Evolutionary conservation across 1,140 invertebrate species (phyloP).

Genomic region (Aphidius ervi): DNA sequence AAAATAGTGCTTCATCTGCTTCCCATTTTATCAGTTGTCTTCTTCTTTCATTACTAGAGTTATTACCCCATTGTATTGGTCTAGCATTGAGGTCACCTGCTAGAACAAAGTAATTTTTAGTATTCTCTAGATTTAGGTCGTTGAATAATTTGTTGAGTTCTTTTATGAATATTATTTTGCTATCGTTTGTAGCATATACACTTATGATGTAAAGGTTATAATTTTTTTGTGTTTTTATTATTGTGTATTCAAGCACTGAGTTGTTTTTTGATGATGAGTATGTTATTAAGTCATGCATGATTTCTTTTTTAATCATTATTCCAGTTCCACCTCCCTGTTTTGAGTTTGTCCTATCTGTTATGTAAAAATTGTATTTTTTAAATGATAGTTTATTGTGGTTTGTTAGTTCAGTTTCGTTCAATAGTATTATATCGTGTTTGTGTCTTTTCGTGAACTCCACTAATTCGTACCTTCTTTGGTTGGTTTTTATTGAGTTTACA

Average conservation of each 20-base stretch:
- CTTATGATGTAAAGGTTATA: slow-evolving; percentile 13
- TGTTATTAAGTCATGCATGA: neutral
- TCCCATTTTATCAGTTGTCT: slow-evolving; percentile 11
- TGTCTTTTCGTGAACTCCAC: neutral
- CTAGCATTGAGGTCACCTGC: slow-evolving; percentile 18
- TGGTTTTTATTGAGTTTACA: slow-evolving; percentile 15
- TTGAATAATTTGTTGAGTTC: slow-evolving; percentile 13
- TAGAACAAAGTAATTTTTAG: slow-evolving; percentile 6
- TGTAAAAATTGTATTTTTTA: slow-evolving; percentile 6
- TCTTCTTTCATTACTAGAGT: slow-evolving; percentile 6
- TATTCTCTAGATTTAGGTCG: neutral
- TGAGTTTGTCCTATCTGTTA: slow-evolving; percentile 10
- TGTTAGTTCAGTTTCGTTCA: slow-evolving; percentile 20
- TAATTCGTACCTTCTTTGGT: slow-evolving; percentile 9
- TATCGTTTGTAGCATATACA: slow-evolving; percentile 2
- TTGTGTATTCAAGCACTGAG: slow-evolving; percentile 32
- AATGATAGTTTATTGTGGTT: slow-evolving; percentile 8
- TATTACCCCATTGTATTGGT: neutral
- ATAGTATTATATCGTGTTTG: slow-evolving; percentile 11
- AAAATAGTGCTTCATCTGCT: neutral
- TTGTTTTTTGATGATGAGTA: slow-evolving; percentile 7
- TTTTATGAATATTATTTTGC: neutral
- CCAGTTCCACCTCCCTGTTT: slow-evolving; percentile 16
- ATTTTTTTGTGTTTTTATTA: slow-evolving; percentile 21
- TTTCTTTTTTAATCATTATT: slow-evolving; percentile 12